phyloP scores from a whole-genome alignment of 2,113 vertebrate species.

The Gallinago undulata region DNA sequence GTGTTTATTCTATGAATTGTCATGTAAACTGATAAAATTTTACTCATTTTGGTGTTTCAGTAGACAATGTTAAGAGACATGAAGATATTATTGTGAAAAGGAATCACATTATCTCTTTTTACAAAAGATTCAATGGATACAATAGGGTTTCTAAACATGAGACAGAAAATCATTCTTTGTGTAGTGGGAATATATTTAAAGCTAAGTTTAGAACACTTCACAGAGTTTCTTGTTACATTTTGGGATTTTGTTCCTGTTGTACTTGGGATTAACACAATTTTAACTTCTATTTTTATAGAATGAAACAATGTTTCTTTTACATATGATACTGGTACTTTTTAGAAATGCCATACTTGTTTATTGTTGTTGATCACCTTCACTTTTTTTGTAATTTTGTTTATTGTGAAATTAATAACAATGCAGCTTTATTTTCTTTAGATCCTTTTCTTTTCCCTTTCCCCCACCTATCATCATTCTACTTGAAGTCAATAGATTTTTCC shows the following conservation, averaged over 20 bases:
- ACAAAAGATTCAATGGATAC: slow-evolving; percentile 1
- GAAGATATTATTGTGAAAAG: not conserved
- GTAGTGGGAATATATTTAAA: not conserved
- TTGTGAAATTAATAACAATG: not conserved
- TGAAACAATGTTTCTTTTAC: not conserved
- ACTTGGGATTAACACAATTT: not conserved
- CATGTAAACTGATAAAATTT: not conserved
- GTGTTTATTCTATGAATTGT: not conserved
- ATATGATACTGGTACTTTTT: not conserved
- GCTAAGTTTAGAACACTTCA: not conserved
- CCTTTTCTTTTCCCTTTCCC: not conserved
- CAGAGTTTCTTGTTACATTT: not conserved
- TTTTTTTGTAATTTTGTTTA: not conserved
- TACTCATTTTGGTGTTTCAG: not conserved
- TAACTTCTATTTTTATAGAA: not conserved
- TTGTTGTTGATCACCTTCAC: not conserved
- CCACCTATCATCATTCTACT: not conserved
- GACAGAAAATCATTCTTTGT: not conserved
- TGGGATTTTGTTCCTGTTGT: not conserved
- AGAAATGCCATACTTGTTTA: not conserved
- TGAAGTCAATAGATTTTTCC: not conserved
- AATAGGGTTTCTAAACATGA: not conserved
- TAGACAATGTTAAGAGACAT: not conserved
- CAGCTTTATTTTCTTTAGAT: not conserved
- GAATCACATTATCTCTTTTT: not conserved